Evolutionary conservation across 2,113 vertebrate genomes (phyloP).

Genomic region (Cyprinus carpio): DNA sequence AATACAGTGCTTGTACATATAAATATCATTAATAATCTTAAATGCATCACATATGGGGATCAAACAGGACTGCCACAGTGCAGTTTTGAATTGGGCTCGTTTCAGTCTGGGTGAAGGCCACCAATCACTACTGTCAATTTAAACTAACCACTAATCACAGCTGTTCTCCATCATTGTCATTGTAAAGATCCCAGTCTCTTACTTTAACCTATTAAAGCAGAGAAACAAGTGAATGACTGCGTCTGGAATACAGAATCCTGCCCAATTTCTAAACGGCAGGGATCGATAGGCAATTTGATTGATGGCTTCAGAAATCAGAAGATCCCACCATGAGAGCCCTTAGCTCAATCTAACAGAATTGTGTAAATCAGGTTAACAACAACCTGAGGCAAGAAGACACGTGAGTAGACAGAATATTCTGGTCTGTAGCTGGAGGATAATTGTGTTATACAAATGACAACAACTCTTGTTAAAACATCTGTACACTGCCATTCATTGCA

Average conservation of each 20-base stretch:
- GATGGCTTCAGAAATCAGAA: slow-evolving; percentile 52
- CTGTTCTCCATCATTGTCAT: slow-evolving; percentile 19
- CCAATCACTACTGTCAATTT: slow-evolving; percentile 40
- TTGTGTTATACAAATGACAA: background rate
- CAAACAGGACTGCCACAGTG: background rate
- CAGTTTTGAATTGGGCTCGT: background rate
- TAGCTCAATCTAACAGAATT: slow-evolving; percentile 30
- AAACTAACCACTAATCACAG: slow-evolving; percentile 15
- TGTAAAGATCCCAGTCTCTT: slow-evolving; percentile 27
- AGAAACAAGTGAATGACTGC: slow-evolving; percentile 51
- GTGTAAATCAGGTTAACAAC: slow-evolving; percentile 28
- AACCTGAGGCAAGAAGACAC: slow-evolving; percentile 34
- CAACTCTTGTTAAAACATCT: slow-evolving; percentile 6
- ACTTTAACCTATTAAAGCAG: slow-evolving; percentile 48
- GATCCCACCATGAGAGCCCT: slow-evolving; percentile 45
- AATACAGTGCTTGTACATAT: background rate
- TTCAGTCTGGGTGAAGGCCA: background rate
- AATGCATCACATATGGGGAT: background rate
- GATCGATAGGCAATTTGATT: slow-evolving; percentile 61
- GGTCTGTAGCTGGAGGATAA: background rate
- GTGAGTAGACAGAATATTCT: slow-evolving; percentile 8
- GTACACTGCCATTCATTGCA: background rate
- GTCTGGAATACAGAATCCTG: slow-evolving; percentile 50
- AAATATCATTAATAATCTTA: background rate
- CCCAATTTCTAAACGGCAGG: slow-evolving; percentile 53